Conservation (phyloP, 2,113 vertebrate species). For the Carassius auratus region DNA sequence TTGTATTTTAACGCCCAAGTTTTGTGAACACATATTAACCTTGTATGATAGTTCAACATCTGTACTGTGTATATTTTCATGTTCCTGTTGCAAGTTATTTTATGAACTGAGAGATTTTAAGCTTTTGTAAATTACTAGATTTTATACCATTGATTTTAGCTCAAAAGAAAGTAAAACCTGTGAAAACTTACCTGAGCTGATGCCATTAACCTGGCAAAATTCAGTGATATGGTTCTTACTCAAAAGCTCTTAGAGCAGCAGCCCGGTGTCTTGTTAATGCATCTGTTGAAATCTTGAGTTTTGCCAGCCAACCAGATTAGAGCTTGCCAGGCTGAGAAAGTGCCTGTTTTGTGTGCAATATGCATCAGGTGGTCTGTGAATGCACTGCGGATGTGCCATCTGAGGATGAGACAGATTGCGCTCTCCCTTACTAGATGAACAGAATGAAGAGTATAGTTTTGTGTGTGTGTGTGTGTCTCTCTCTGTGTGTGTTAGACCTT, state of each 20-base stretch:
- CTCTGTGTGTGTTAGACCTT: no score
- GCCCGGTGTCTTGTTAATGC: not conserved
- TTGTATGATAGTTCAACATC: not conserved
- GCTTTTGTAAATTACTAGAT: not conserved
- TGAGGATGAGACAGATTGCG: not conserved
- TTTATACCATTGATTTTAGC: not conserved
- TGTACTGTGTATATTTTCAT: not conserved
- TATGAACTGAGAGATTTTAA: not conserved
- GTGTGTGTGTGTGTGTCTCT: not conserved
- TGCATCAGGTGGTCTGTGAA: not conserved
- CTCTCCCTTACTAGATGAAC: not conserved
- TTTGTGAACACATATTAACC: not conserved
- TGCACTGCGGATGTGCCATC: not conserved
- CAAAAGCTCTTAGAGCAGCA: not conserved
- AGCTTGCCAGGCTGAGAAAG: slow-evolving; percentile 15
- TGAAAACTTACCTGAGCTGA: not conserved
- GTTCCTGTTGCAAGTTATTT: not conserved
- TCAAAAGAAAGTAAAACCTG: not conserved
- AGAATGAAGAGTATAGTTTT: not conserved
- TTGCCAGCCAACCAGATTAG: not conserved
- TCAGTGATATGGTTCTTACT: not conserved
- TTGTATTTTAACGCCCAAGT: not conserved
- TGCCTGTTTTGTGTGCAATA: slow-evolving; percentile 6
- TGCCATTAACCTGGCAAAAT: not conserved
- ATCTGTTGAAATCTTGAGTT: not conserved